Evolutionary conservation across 2,888 invertebrate genomes (phyloP).

Genomic region (Agonopterix heracliana): DNA sequence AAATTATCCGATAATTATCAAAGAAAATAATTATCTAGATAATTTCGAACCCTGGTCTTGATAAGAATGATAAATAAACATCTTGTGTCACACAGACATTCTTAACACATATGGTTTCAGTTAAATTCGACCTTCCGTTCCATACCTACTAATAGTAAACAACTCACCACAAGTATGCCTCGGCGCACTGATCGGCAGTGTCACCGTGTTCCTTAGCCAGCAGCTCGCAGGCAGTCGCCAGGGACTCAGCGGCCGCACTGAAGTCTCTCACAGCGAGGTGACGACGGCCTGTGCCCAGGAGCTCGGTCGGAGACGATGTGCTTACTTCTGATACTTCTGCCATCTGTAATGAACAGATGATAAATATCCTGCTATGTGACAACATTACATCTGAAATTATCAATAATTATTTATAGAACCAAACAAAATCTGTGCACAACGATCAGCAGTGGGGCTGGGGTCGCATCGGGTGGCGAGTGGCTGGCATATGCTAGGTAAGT

Average conservation of each 20-base stretch:
- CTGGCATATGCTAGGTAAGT: too few species aligned
- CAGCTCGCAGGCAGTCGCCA: constrained; percentile 84
- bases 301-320: constrained; percentile 68
- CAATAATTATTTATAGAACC: background rate
- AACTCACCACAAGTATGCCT: constrained; percentile 89
- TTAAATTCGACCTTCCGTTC: too few species aligned
- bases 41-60: too few species aligned
- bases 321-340: constrained; percentile 70
- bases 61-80: too few species aligned
- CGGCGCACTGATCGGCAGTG: constrained; percentile 89
- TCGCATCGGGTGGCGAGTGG: too few species aligned
- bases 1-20: too few species aligned
- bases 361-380: background rate
- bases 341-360: constrained; percentile 63
- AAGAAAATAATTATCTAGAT: too few species aligned
- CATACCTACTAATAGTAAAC: too few species aligned
- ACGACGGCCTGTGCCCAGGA: constrained; percentile 84
- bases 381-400: background rate
- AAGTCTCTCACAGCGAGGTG: constrained; percentile 87
- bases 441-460: too few species aligned
- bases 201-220: constrained; percentile 87
- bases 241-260: constrained; percentile 81
- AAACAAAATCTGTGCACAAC: too few species aligned
- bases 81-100: too few species aligned
- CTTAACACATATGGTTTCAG: too few species aligned